Conservation (phyloP, 2,888 invertebrate genomes). For the Drosophila dives region DNA sequence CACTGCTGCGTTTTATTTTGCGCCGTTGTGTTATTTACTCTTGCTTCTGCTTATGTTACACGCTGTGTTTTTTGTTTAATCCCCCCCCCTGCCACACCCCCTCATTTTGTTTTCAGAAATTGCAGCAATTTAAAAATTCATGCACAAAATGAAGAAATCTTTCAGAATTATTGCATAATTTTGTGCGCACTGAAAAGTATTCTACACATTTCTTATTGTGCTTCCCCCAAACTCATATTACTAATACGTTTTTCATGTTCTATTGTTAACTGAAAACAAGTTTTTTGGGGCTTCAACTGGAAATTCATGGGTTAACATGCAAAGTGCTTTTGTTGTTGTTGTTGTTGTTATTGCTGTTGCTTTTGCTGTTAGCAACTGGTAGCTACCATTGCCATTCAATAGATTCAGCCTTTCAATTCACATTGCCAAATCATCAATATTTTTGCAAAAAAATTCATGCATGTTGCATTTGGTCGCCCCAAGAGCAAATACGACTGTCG, state of each 20-base stretch:
- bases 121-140: slow-evolving; percentile 57
- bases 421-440: slow-evolving; percentile 80
- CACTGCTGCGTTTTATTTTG: slow-evolving; percentile 61
- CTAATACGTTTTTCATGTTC: slow-evolving; percentile 75
- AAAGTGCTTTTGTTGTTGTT: slow-evolving; percentile 42
- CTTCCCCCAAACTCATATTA: slow-evolving; percentile 37
- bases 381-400: slow-evolving; percentile 61
- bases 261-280: slow-evolving; percentile 46
- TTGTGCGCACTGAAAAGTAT: slow-evolving; percentile 14
- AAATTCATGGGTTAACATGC: slow-evolving; percentile 52
- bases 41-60: slow-evolving; percentile 21
- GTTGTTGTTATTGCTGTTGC: slow-evolving; percentile 23
- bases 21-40: slow-evolving; percentile 60
- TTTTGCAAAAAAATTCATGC: slow-evolving; percentile 60
- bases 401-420: slow-evolving; percentile 63
- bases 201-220: slow-evolving; percentile 10
- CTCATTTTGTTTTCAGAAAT: slow-evolving; percentile 30
- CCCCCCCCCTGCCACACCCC: neutral
- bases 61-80: slow-evolving; percentile 56
- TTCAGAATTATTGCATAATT: slow-evolving; percentile 13
- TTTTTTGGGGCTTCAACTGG: slow-evolving; percentile 18
- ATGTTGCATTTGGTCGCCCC: slow-evolving; percentile 44
- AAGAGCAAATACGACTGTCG: slow-evolving; percentile 22
- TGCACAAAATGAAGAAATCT: neutral
- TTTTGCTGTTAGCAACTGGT: slow-evolving; percentile 34